Evolutionary conservation across 2,113 vertebrate genomes (phyloP), one percentile per base, ranked within the genome.

Genomic region (Rhodinocichla rosea): DNA sequence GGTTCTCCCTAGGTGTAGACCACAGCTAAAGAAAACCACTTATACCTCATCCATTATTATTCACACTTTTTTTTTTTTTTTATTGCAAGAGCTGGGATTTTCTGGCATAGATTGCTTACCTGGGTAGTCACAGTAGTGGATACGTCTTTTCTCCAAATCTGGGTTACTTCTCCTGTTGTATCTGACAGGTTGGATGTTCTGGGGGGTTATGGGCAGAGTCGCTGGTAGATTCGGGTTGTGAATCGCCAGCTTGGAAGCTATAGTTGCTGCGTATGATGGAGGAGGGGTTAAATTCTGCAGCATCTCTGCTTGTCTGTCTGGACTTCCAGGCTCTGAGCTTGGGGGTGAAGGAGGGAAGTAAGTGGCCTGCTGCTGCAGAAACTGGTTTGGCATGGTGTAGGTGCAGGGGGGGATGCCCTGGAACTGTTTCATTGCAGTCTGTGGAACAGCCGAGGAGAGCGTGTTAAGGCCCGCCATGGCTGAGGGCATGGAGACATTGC

Each of bases 291-390:
- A 97, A 95, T 99, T 99, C 92, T 99, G 99, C 35, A 99, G 96
- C 94, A 99, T 98, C 95, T 99, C 99, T 95, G 98, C 99, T 95
- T 98, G 98, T 84, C 98, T 98, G 89, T 99, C 99, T 20, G 99
- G 99, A 96, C 99, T 99, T 39, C 99, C 98, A 49, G 99, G 99
- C 93, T 99, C 99, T 12, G 99, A 99, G 95, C 98, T 99, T 26
- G 99, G 99, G 13, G 99, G 99, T 1, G 99, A 99, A 5, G 99
- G 99, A 52, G 99, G 99, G 67, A 99, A 98, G 88, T 99, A 99
- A 73, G 98, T 98, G 32, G 98, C 97, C 80, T 98, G 98, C 47
- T 98, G 98, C 65, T 98, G 98, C 78, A 98, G 97, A 53, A 98
- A 97, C 87, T 98, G 98, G 44, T 96, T 98, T 37, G 98, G 97